Evolutionary conservation across 2,113 vertebrate species (phyloP).

Genomic region (Archocentrus centrarchus): DNA sequence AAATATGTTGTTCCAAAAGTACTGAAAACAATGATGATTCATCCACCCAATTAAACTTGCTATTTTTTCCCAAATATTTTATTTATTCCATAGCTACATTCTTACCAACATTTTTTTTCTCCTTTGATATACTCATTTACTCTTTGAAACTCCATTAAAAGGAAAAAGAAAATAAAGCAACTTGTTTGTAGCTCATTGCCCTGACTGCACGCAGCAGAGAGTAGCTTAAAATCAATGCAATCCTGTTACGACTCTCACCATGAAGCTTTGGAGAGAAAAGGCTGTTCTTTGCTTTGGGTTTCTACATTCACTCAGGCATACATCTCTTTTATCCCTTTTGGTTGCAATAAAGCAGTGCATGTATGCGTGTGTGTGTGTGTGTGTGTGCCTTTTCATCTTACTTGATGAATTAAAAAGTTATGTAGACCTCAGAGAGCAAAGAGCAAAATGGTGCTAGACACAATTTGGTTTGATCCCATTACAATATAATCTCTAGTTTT

Average conservation of each 20-base stretch:
- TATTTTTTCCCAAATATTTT: background rate
- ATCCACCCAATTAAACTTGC: constrained; percentile 39
- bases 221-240: constrained; percentile 48
- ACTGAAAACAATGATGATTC: constrained; percentile 27
- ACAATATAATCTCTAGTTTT: background rate
- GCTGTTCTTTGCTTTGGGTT: constrained; percentile 30
- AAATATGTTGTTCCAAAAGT: constrained; percentile 27
- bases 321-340: constrained; percentile 16
- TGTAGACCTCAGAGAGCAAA: background rate
- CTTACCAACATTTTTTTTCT: background rate
- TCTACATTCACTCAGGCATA: constrained; percentile 32
- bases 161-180: background rate
- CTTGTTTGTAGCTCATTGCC: constrained; percentile 36
- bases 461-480: background rate
- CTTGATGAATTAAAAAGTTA: constrained; percentile 35
- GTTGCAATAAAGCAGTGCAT: background rate
- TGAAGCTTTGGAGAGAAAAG: constrained; percentile 28
- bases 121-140: constrained; percentile 38
- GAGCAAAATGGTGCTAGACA: background rate
- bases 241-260: constrained; percentile 47
- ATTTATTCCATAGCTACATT: constrained; percentile 24
- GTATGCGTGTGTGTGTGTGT: too few species aligned
- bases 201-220: constrained; percentile 27
- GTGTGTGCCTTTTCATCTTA: background rate
- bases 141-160: constrained; percentile 46